These are phyloP conservation scores for Erebia palarica DNA, from an alignment of 2,888 invertebrate species.

Conservation along the genomic window DNA sequence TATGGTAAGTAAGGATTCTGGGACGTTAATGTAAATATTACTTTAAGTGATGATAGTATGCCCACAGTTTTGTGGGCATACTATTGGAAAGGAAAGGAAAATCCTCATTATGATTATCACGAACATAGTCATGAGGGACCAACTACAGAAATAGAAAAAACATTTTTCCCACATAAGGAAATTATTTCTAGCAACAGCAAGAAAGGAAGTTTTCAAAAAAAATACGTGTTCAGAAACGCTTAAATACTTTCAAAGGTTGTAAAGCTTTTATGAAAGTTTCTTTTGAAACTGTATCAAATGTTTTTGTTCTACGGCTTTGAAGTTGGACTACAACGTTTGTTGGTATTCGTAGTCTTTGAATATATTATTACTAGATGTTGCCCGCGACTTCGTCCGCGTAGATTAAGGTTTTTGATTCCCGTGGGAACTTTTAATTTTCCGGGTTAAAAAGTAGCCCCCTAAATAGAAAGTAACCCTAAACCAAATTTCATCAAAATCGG, in stretches of 20 bases:
- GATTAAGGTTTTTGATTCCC: too few species aligned
- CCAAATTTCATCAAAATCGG: too few species aligned
- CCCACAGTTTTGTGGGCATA: too few species aligned
- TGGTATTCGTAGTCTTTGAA: background rate
- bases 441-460: too few species aligned
- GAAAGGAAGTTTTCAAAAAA: slow-evolving; percentile 6
- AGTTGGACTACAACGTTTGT: background rate
- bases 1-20: too few species aligned
- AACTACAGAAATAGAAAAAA: background rate
- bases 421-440: too few species aligned
- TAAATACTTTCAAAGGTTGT: slow-evolving; percentile 7
- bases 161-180: slow-evolving; percentile 4
- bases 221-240: slow-evolving; percentile 17
- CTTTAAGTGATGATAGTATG: too few species aligned
- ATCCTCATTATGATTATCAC: background rate
- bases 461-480: too few species aligned
- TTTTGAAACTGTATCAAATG: slow-evolving; percentile 14
- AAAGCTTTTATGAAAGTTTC: slow-evolving; percentile 13
- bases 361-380: too few species aligned
- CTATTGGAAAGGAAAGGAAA: background rate
- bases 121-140: background rate
- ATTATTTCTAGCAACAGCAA: slow-evolving; percentile 4
- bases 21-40: too few species aligned
- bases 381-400: too few species aligned
- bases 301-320: slow-evolving; percentile 14